These are phyloP conservation scores for Cybosia mesomella DNA, from an alignment of 2,888 invertebrate genomes.

Conservation along the genomic window DNA sequence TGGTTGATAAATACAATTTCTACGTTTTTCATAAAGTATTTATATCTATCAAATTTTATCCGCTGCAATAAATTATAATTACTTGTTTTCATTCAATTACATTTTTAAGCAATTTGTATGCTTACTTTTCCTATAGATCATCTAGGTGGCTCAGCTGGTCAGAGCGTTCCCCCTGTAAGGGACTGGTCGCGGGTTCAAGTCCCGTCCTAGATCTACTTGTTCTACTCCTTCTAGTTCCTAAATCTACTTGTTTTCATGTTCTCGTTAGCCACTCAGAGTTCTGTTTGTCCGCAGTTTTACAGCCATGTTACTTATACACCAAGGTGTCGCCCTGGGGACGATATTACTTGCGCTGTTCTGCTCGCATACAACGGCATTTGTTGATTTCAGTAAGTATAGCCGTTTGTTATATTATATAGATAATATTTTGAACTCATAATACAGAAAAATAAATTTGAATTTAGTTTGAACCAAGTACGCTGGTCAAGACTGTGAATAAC, in stretches of 20 bases:
- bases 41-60: neutral
- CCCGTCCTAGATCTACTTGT: too few species aligned
- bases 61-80: neutral
- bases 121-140: too few species aligned
- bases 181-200: too few species aligned
- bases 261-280: neutral
- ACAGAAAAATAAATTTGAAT: too few species aligned
- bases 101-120: too few species aligned
- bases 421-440: neutral
- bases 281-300: slow-evolving; percentile 21
- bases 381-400: slow-evolving; percentile 63
- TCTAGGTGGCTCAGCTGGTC: too few species aligned
- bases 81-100: neutral
- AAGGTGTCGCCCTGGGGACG: slow-evolving; percentile 28
- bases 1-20: neutral
- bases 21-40: too few species aligned
- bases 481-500: neutral
- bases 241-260: neutral
- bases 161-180: too few species aligned
- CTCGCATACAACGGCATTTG: slow-evolving; percentile 44
- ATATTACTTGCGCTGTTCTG: slow-evolving; percentile 40
- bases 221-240: too few species aligned
- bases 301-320: slow-evolving; percentile 28
- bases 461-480: neutral
- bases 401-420: neutral